Evolutionary conservation across 64 coral and sea anemone species (phyloP), one percentile per base, ranked within the genome.

Genomic region (Stylophora pistillata): DNA sequence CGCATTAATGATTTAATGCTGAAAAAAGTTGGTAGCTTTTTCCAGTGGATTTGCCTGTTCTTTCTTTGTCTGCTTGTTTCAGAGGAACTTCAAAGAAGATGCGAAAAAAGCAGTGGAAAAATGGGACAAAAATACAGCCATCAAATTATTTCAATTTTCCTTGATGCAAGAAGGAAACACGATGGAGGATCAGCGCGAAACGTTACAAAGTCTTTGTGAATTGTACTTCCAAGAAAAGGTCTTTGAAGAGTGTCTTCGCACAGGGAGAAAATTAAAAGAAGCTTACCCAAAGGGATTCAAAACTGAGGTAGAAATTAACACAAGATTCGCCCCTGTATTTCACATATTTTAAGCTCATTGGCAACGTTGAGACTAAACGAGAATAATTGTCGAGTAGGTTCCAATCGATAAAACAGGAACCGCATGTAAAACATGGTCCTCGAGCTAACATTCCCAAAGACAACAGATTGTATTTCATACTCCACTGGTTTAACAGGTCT

Each of bases 191-290:
- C 15, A 53, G 66, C 79, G 56, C 4, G 10, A 82, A 65, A 66
- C 56, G 10, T 61, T 82, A 23, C 15, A 66, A 31, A 28, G 26
- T 31, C 21, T 82, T 11, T 82, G 79, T 21, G 32, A 82, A 53
- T 63, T 82, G 31, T 66, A 82, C 79, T 82, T 82, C 25, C 12
- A 68, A 60, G 58, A 82, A 82, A 82, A 65, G 29, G 17, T 15
- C 4, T 82, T 82, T 3, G 5, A 21, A 11, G 60, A 33, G n/a
- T 82, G 79, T 66, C 79, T 82, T 10, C 2, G 25, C 1, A 66
- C 59, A 15, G 79, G 79, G 15, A 30, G 21, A 10, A 68, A 82
- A 21, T 64, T 64, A 64, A 64, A 64, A 21, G 61, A 64, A 20
- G 23, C 11, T 64, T 64, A 20, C 37, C 37, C 37, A 5, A 2